These are phyloP conservation scores for Lagopus muta DNA, from an alignment of 2,113 vertebrate species.

Conservation along the genomic window DNA sequence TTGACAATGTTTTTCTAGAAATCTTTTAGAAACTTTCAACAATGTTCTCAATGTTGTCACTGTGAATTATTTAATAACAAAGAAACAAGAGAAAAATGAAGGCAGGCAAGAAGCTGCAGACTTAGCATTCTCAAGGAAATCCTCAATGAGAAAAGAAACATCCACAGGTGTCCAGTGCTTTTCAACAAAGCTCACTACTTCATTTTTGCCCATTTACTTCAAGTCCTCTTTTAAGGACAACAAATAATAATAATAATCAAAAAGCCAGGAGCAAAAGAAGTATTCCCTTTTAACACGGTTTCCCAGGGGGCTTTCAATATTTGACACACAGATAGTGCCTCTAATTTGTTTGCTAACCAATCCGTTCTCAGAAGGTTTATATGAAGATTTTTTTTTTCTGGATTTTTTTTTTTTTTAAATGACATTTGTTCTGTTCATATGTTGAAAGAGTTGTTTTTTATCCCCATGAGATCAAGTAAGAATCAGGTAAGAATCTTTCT, in stretches of 20 bases:
- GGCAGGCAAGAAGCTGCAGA: not conserved
- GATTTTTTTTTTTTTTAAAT: not conserved
- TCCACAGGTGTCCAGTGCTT: not conserved
- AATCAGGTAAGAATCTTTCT: not conserved
- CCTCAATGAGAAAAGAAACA: not conserved
- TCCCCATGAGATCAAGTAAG: not conserved
- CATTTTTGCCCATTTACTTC: not conserved
- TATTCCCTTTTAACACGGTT: not conserved
- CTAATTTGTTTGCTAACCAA: not conserved
- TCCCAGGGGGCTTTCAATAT: not conserved
- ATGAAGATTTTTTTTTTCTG: fast-evolving
- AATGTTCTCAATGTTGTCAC: not conserved
- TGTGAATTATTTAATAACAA: not conserved
- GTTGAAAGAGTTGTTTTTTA: not conserved
- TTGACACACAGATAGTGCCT: not conserved
- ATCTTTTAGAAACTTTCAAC: not conserved
- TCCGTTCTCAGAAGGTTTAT: not conserved
- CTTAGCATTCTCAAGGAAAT: not conserved
- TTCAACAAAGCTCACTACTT: not conserved
- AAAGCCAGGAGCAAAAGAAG: not conserved
- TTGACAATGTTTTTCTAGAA: not conserved
- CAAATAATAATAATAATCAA: not conserved
- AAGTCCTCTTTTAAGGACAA: not conserved
- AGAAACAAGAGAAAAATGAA: not conserved
- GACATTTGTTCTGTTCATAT: not conserved